Evolutionary conservation across 2,113 vertebrate species (phyloP), one percentile per base, ranked within the genome.

Genomic region (Salvator merianae): DNA sequence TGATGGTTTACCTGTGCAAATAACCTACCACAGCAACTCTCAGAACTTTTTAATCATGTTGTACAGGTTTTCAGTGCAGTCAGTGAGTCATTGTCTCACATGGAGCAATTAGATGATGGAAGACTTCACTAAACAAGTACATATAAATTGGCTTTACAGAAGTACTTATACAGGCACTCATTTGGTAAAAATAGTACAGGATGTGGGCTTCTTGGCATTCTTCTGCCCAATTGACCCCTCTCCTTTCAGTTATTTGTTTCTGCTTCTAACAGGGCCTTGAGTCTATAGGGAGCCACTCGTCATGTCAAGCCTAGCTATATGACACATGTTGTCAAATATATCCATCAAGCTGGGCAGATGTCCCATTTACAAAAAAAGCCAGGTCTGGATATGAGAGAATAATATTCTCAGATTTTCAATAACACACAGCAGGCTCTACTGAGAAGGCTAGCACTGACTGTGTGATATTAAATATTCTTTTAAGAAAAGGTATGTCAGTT

Each of bases 391-490:
- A 59, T 34, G 73, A 77, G 22, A 2, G 82, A 91, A 84, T n/a
- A 1, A 83, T 86, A 73, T 5, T 69, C 4, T 12, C 47, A 77
- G 12, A 71, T 84, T 12, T 10, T 66, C 69, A 74, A 69, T 84
- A 83, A 36, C 10, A 75, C 85, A 77, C 55, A 88, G 34, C 50
- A 83, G 36, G 0, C 24, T 59, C 75, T 85, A 73, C 65, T 74
- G 53, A 81, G 20, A 20, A 83, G 20, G 8, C 59, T 43, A n/a
- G 32, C 40, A 71, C 63, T 63, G 88, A 84, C 81, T 79, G 79
- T 80, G 81, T 89, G 62, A 24, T 2, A 59, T 20, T 0, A 18
- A 87, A 5, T 0, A 0, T 47, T 43, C 73, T 0, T 0, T 16
- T 30, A 10, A 82, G 55, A 83, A 62, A 72, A 14, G 38, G 14